Evolutionary conservation across 2,888 invertebrate genomes (phyloP).

Genomic region (Macaria liturata): DNA sequence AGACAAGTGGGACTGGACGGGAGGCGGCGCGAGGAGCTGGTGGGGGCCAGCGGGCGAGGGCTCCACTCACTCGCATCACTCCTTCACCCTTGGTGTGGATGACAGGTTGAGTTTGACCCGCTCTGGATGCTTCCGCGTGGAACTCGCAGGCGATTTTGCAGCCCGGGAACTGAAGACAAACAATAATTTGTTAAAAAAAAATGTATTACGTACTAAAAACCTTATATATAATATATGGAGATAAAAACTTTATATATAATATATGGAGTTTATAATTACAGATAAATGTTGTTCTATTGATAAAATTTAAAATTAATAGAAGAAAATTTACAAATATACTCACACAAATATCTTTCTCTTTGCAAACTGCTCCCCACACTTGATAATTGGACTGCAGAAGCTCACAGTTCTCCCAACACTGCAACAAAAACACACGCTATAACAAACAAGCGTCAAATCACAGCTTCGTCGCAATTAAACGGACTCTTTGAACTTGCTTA

Average conservation of each 20-base stretch:
- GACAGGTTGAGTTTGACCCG: constrained; percentile 86
- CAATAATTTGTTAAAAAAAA: not conserved
- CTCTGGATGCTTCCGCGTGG: constrained; percentile 84
- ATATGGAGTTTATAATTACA: no score
- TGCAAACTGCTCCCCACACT: constrained; percentile 88
- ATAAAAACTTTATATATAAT: no score
- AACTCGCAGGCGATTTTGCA: constrained; percentile 89
- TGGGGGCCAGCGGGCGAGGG: constrained; percentile 86
- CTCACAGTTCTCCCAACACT: constrained; percentile 91
- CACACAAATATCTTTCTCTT: constrained; percentile 88
- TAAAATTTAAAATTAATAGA: no score
- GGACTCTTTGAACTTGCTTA: constrained; percentile 50
- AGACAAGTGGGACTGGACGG: constrained; percentile 84
- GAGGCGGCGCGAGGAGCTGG: constrained; percentile 83
- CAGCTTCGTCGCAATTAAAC: constrained; percentile 52
- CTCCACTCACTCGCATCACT: constrained; percentile 85
- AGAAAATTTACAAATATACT: constrained; percentile 69
- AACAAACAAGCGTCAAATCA: constrained; percentile 44
- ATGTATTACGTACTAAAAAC: no score
- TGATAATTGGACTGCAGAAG: constrained; percentile 88
- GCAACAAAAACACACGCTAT: constrained; percentile 72
- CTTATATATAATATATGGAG: no score
- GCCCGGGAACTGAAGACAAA: constrained; percentile 85
- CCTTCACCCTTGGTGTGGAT: constrained; percentile 88
- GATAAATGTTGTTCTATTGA: no score